Evolutionary conservation across 2,888 invertebrate species (phyloP).

Genomic region (Brachynemurus nebulosus): DNA sequence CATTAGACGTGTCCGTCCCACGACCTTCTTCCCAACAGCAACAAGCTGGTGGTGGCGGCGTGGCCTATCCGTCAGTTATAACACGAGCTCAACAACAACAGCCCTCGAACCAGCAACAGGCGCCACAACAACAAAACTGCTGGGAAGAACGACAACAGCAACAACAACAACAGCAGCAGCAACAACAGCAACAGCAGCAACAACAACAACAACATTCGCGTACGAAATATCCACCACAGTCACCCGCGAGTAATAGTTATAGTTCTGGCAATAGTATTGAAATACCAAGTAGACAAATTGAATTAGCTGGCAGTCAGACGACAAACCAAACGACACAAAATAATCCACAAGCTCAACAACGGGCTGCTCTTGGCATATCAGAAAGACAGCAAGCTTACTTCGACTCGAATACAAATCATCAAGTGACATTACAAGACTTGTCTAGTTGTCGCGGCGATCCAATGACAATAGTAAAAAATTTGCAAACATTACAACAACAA

Average conservation of each 20-base stretch:
- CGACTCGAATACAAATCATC: conserved; percentile 43
- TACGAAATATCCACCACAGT: conserved; percentile 34
- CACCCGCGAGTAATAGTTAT: conserved; percentile 32
- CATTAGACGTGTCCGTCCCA: conserved; percentile 53
- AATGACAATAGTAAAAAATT: conserved; percentile 61
- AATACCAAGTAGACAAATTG: conserved; percentile 23
- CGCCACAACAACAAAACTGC: conserved; percentile 36
- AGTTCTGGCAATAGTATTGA: conserved; percentile 31
- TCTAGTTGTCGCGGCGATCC: conserved; percentile 62
- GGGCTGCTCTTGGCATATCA: conserved; percentile 34
- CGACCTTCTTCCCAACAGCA: conserved; percentile 44
- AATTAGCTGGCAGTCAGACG: conserved; percentile 17
- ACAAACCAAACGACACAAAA: conserved; percentile 18
- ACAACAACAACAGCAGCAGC: background rate
- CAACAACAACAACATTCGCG: conserved; percentile 30
- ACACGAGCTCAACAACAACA: conserved; percentile 40
- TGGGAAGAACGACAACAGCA: conserved; percentile 38
- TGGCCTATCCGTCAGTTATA: conserved; percentile 73
- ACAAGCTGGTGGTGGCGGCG: conserved; percentile 40
- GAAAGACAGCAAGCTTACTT: conserved; percentile 51
- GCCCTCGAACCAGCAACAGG: conserved; percentile 29
- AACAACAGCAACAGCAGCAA: conserved; percentile 15
- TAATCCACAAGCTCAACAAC: conserved; percentile 31
- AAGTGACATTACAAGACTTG: conserved; percentile 51
- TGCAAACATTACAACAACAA: conserved; percentile 41